These are phyloP conservation scores for Muntiacus reevesi DNA, from an alignment of 2,113 vertebrate species.

Conservation along the genomic window DNA sequence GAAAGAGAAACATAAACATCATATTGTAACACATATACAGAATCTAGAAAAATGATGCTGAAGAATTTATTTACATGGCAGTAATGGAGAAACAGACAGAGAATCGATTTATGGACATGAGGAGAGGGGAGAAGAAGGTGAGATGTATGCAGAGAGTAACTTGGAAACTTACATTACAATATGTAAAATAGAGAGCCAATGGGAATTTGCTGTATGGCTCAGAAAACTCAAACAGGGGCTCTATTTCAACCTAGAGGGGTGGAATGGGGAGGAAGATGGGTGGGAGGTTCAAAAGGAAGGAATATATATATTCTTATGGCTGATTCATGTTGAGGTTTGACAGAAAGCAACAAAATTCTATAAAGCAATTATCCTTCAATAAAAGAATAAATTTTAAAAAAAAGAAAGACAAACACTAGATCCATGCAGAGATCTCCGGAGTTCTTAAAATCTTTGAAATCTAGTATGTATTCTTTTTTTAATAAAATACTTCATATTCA, in stretches of 20 bases:
- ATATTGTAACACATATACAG: not conserved
- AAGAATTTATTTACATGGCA: not conserved
- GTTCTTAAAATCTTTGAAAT: not conserved
- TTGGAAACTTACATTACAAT: not conserved
- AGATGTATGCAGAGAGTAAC: not conserved
- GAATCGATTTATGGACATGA: not conserved
- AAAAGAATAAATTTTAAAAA: not conserved
- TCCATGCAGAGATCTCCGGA: not conserved
- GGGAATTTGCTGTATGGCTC: not conserved
- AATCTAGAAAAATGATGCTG: not conserved
- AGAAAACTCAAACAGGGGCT: not conserved
- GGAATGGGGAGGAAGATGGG: not conserved
- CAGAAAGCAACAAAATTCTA: not conserved
- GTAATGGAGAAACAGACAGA: not conserved
- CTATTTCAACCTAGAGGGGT: not conserved
- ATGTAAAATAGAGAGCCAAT: not conserved
- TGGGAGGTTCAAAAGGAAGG: not conserved
- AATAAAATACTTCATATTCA: not conserved
- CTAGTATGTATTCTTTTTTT: not conserved
- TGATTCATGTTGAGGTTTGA: not conserved
- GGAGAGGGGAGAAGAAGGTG: not conserved
- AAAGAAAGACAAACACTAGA: not conserved
- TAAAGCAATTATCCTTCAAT: not conserved
- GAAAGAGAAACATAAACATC: not conserved
- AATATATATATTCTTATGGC: not conserved